These are phyloP conservation scores for Camelus bactrianus DNA, from an alignment of 2,113 vertebrate species.

Conservation along the genomic window DNA sequence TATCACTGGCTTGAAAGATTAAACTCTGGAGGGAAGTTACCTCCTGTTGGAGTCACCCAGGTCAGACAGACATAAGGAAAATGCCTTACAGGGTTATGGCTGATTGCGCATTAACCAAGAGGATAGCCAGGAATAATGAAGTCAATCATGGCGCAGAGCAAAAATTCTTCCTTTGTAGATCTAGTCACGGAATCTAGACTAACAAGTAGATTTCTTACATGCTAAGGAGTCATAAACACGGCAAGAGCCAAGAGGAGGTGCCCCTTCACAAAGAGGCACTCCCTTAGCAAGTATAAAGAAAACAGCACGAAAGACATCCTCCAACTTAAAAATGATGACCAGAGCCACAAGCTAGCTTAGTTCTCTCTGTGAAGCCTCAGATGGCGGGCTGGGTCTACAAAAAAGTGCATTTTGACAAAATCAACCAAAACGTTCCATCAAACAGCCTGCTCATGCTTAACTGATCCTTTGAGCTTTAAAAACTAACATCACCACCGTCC, in stretches of 20 bases:
- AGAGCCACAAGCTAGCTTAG: not conserved
- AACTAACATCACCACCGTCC: not conserved
- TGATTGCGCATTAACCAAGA: not conserved
- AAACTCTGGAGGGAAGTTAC: not conserved
- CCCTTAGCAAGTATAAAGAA: not conserved
- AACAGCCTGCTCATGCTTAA: not conserved
- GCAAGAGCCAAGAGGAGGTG: not conserved
- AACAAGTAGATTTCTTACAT: not conserved
- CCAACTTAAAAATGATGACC: not conserved
- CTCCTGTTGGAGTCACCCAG: not conserved
- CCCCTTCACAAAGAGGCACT: not conserved
- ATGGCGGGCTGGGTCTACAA: not conserved
- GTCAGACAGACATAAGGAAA: not conserved
- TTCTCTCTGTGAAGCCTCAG: not conserved
- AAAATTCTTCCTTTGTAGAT: not conserved
- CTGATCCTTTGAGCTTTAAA: not conserved
- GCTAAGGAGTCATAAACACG: not conserved
- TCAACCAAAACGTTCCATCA: not conserved
- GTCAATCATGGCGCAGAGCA: not conserved
- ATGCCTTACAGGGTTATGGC: not conserved
- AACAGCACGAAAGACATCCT: not conserved
- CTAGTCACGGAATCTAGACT: not conserved
- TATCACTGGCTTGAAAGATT: not conserved
- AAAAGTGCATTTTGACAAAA: not conserved
- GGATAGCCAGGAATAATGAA: not conserved